Conservation (phyloP, 2,113 vertebrate species). For the Cyrtonyx montezumae region DNA sequence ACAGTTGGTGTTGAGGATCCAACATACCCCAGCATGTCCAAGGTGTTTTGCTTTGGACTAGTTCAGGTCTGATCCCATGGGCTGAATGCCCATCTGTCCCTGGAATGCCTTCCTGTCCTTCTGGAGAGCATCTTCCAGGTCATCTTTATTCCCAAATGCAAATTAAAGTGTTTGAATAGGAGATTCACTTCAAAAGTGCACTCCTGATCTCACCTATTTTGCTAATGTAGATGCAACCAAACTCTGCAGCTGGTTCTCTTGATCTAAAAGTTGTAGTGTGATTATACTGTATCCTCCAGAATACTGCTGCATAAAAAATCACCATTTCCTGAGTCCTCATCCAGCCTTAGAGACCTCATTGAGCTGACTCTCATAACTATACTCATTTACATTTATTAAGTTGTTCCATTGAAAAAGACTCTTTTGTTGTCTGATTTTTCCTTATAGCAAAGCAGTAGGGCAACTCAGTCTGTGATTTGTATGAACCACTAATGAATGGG, state of each 20-base stretch:
- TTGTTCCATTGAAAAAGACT: not conserved
- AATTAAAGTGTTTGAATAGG: not conserved
- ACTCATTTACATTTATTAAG: not conserved
- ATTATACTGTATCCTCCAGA: not conserved
- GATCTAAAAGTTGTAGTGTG: not conserved
- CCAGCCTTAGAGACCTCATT: not conserved
- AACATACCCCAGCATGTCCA: not conserved
- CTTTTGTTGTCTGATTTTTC: not conserved
- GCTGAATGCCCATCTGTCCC: not conserved
- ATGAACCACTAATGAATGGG: fast-evolving
- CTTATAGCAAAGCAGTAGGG: not conserved
- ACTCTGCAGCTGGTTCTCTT: not conserved
- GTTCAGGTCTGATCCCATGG: not conserved
- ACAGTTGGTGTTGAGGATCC: not conserved
- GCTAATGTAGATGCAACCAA: not conserved
- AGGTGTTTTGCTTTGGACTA: not conserved
- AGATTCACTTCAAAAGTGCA: not conserved
- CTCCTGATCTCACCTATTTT: not conserved
- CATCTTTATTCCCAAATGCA: not conserved
- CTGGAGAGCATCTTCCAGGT: not conserved
- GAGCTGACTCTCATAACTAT: not conserved
- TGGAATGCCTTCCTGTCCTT: not conserved
- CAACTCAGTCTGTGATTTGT: not conserved
- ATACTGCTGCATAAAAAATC: not conserved
- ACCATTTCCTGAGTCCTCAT: not conserved